phyloP scores from a whole-genome alignment of 2,113 vertebrate genomes.

The Scophthalmus maximus region DNA sequence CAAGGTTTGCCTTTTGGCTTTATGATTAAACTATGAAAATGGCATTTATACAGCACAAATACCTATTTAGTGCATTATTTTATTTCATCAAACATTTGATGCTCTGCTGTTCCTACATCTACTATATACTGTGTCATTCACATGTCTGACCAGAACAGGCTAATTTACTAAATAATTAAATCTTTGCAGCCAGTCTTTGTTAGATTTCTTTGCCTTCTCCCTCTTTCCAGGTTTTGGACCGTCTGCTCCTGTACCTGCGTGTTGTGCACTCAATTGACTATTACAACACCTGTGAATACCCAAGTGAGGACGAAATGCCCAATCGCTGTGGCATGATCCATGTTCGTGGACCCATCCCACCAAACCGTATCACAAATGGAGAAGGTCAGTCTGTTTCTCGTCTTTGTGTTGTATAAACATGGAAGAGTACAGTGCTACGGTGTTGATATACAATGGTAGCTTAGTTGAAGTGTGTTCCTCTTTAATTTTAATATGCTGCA shows the following conservation, averaged over 20 bases:
- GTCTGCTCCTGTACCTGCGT: slow-evolving; percentile 89
- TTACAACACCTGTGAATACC: slow-evolving; percentile 93
- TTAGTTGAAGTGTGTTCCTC: too few relatives aligned
- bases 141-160: background rate
- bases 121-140: background rate
- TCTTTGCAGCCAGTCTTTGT: background rate
- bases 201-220: background rate
- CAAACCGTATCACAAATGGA: slow-evolving; percentile 90
- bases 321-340: slow-evolving; percentile 95
- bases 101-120: background rate
- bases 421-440: too few relatives aligned
- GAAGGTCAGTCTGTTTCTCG: slow-evolving; percentile 81
- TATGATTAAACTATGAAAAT: background rate
- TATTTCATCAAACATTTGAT: background rate
- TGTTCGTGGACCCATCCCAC: slow-evolving; percentile 91
- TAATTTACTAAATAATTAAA: background rate
- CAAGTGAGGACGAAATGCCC: slow-evolving; percentile 96
- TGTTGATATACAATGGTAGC: background rate
- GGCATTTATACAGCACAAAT: background rate
- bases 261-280: slow-evolving; percentile 94
- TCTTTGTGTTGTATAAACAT: background rate
- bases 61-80: too few relatives aligned
- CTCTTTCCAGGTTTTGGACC: slow-evolving; percentile 88
- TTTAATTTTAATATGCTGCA: too few relatives aligned
- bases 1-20: slow-evolving; percentile 80